A percentile compares a stretch with the other conserved stretches of the same genome.
phyloP scores from a whole-genome alignment of 2,797 vertebrate species.

The Falco peregrinus region DNA sequence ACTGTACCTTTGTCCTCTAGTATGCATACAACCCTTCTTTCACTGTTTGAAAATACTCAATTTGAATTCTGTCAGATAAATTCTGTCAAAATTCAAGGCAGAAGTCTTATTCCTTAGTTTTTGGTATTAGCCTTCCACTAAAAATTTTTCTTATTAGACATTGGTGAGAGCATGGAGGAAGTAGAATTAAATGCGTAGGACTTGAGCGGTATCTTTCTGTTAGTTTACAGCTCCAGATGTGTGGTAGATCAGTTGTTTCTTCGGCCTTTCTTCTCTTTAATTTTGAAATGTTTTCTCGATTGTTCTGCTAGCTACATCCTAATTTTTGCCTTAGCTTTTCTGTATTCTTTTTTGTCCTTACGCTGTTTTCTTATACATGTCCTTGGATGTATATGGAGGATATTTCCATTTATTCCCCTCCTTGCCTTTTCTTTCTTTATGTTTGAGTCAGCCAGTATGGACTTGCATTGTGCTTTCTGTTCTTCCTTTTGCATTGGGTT shows the following conservation, averaged over 20 bases:
- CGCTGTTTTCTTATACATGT: neutral
- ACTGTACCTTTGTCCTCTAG: neutral
- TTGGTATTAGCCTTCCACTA: neutral
- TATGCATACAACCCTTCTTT: neutral
- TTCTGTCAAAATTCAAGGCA: neutral
- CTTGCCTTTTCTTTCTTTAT: neutral
- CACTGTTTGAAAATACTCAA: neutral
- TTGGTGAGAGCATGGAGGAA: neutral
- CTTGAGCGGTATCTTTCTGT: neutral
- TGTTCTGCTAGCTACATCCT: neutral
- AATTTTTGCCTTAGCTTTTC: neutral
- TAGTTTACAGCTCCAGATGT: neutral
- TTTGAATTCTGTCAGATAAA: neutral
- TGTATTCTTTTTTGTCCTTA: neutral
- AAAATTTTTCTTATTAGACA: neutral
- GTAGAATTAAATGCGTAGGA: neutral
- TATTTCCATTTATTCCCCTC: neutral
- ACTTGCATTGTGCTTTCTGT: neutral
- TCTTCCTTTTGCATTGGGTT: neutral
- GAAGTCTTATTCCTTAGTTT: neutral
- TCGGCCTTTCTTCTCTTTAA: neutral
- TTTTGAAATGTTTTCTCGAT: neutral
- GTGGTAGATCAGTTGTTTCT: neutral
- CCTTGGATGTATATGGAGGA: neutral
- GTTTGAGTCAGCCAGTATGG: neutral